These are phyloP conservation scores for Drosophila mulleri DNA, from an alignment of 2,888 invertebrate genomes.

Conservation along the genomic window DNA sequence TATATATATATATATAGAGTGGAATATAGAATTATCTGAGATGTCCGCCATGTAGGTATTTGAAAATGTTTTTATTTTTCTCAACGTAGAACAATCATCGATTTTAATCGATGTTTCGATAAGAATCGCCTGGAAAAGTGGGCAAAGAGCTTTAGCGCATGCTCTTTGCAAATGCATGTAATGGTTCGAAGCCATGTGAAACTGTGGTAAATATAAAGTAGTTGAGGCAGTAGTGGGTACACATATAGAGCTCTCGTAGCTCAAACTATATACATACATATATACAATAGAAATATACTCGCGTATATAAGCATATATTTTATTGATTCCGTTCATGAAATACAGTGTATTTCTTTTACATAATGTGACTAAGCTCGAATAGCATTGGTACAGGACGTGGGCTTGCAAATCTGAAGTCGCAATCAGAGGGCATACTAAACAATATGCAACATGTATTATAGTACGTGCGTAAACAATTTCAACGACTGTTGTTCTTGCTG, in stretches of 20 bases:
- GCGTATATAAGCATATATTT: background rate
- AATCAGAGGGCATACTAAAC: background rate
- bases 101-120: background rate
- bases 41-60: background rate
- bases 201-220: slow-evolving; percentile 12
- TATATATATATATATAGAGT: background rate
- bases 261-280: background rate
- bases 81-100: background rate
- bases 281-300: background rate
- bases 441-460: slow-evolving; percentile 18
- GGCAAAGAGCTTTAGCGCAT: slow-evolving; percentile 27
- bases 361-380: background rate
- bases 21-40: too few species aligned
- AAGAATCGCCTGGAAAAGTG: background rate
- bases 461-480: slow-evolving; percentile 14
- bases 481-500: slow-evolving; percentile 13
- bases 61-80: background rate
- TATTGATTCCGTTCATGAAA: background rate
- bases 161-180: slow-evolving; percentile 4
- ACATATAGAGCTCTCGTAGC: slow-evolving; percentile 3
- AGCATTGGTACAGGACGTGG: background rate
- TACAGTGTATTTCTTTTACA: background rate
- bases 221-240: slow-evolving; percentile 30
- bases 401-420: background rate
- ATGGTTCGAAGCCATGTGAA: slow-evolving; percentile 17